Conservation (phyloP, 1,140 invertebrate genomes). For the Lepidurus arcticus region DNA sequence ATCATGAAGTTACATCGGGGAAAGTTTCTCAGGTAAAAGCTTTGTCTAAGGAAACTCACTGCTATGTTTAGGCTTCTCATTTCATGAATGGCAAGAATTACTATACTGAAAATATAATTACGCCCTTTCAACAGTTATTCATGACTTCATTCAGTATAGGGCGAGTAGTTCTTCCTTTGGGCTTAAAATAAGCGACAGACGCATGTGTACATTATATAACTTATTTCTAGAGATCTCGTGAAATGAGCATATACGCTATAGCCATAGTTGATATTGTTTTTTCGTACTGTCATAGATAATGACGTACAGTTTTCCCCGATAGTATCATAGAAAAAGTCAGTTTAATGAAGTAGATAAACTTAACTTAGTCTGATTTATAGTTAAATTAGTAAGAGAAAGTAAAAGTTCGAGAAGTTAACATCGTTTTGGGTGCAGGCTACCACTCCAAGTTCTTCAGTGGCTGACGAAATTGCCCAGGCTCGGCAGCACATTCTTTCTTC, state of each 20-base stretch:
- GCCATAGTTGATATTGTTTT: no score
- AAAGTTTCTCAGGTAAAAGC: conserved; percentile 37
- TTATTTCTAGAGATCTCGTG: no score
- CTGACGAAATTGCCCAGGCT: conserved; percentile 52
- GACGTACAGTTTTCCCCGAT: no score
- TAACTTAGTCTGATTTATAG: no score
- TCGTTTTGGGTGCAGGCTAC: conserved; percentile 43
- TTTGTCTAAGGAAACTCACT: conserved; percentile 48
- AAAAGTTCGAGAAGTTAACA: conserved; percentile 38
- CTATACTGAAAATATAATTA: conserved; percentile 11
- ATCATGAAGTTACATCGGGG: conserved; percentile 46
- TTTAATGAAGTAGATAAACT: no score
- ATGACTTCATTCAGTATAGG: neutral
- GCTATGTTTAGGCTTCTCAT: conserved; percentile 25
- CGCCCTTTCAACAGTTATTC: neutral
- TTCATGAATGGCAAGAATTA: neutral
- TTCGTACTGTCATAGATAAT: no score
- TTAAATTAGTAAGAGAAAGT: conserved; percentile 43
- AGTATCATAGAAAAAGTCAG: no score
- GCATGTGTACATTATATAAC: no score
- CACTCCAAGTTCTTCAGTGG: conserved; percentile 48
- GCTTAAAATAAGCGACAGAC: no score
- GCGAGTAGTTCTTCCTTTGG: neutral
- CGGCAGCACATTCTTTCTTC: conserved; percentile 53
- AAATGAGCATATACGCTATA: no score